Conservation (phyloP, 2,888 invertebrate genomes). For the Lypha dubia region DNA sequence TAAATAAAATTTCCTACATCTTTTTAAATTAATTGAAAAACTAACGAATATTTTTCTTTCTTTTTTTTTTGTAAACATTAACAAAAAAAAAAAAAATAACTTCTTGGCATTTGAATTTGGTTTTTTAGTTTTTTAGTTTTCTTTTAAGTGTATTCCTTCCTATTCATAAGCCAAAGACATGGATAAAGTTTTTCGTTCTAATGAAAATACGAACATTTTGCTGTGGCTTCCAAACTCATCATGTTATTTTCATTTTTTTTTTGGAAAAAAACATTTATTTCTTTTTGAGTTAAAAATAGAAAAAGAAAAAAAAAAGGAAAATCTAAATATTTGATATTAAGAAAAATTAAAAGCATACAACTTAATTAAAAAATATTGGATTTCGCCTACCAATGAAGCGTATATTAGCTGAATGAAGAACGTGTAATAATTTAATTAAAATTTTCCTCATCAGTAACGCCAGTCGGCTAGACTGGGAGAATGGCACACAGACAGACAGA, state of each 20-base stretch:
- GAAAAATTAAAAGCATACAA: slow-evolving; percentile 49
- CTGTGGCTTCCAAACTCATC: slow-evolving; percentile 12
- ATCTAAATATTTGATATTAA: slow-evolving; percentile 24
- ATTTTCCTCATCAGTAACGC: slow-evolving; percentile 42
- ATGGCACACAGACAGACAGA: background rate
- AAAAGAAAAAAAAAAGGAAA: slow-evolving; percentile 19
- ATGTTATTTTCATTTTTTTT: slow-evolving; percentile 3
- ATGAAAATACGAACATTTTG: background rate
- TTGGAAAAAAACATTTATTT: slow-evolving; percentile 7
- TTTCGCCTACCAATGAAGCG: slow-evolving; percentile 53
- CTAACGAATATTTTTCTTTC: too few relatives aligned
- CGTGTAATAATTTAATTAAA: slow-evolving; percentile 67
- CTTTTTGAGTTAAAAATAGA: background rate
- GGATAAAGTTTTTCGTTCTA: slow-evolving; percentile 48
- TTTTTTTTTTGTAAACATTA: background rate
- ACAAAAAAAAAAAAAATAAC: background rate
- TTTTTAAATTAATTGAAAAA: background rate
- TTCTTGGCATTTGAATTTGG: background rate
- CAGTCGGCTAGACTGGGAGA: background rate
- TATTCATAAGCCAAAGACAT: slow-evolving; percentile 27
- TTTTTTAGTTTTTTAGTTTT: background rate
- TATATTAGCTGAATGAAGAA: slow-evolving; percentile 30
- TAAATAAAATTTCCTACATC: background rate
- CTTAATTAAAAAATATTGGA: slow-evolving; percentile 65
- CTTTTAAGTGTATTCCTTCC: background rate